Base-by-base conservation (phyloP, 2,113 vertebrate species). In the Petaurus breviceps region DNA sequence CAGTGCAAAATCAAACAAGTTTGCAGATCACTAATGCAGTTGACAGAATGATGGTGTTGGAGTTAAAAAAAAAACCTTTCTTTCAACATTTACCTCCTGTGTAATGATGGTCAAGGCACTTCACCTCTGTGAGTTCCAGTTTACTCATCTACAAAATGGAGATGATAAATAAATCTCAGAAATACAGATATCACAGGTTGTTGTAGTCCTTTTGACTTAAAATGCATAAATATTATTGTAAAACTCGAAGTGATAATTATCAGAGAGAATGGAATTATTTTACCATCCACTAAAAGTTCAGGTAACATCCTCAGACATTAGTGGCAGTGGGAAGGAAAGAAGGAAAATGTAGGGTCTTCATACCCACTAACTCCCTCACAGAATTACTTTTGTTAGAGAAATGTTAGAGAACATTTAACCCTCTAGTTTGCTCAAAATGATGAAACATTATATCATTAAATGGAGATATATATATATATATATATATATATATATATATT, bases 391-490 rank as follows among this genome's bases (percentile, higher is more conserved):
- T 31, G 89, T 49, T 50, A 28, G 47, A 37, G 89, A 49, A 47
- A n/a, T 43, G 3, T 53, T 11, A 91, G 8, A 95, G 93, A 95
- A 0, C 23, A 68, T 91, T 61, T 0, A 1, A 46, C 25, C 43
- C 0, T 11, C 94, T 47, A 61, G 57, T 89, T 89, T 92, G 23
- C 25, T 91, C 91, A 49, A 93, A 77, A 68, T 10, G 68, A n/a
- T 11, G 2, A 93, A 6, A 84, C 54, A 47, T 43, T 91, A 92
- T n/a, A 50, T 96, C 95, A 96, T 97, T 96, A 95, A 95, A 97
- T 14, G 68, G 51, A 55, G 1, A 52, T 61, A 96, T 94, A 92
- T 94, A 51, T 68, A 96, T 55, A 57, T 28, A 57, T 31, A 8
- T 31, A 31, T 61, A 61, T 37, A 49, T 49, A 49, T 49, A 49